Percentiles rank a stretch among this genome's conserved stretches.
Evolutionary conservation across 2,113 vertebrate genomes (phyloP).

Genomic region (Amblyornis subalaris): DNA sequence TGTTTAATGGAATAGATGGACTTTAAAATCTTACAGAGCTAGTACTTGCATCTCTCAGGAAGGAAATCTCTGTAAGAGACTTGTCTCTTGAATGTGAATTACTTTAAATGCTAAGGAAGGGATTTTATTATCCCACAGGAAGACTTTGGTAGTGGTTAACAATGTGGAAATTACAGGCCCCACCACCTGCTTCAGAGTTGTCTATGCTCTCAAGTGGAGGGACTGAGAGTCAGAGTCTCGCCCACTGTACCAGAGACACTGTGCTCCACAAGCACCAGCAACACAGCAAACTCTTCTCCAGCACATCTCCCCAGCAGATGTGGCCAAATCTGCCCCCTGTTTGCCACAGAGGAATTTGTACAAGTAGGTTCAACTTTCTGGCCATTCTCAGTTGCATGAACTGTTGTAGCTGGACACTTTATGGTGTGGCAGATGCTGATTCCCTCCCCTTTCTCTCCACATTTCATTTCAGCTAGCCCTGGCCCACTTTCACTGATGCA

Average conservation of each 20-base stretch:
- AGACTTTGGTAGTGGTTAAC: not conserved
- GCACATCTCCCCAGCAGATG: not conserved
- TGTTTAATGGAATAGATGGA: not conserved
- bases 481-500: not conserved
- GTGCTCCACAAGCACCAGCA: not conserved
- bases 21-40: not conserved
- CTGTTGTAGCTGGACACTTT: not conserved
- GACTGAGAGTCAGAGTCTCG: not conserved
- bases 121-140: not conserved
- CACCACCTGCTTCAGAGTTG: accelerated
- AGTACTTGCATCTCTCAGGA: not conserved
- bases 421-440: not conserved
- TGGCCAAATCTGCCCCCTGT: not conserved
- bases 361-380: not conserved
- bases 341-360: not conserved
- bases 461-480: not conserved
- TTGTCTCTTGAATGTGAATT: not conserved
- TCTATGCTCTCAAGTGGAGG: not conserved
- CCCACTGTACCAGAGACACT: not conserved
- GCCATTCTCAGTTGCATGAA: not conserved
- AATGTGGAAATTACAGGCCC: not conserved
- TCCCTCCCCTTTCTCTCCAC: not conserved
- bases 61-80: not conserved
- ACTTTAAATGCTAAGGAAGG: not conserved
- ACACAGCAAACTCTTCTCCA: not conserved